A percentile compares a stretch with the other conserved stretches of the same genome.
phyloP scores from a whole-genome alignment of 1,140 invertebrate genomes.

The Drosophila arawakana region DNA sequence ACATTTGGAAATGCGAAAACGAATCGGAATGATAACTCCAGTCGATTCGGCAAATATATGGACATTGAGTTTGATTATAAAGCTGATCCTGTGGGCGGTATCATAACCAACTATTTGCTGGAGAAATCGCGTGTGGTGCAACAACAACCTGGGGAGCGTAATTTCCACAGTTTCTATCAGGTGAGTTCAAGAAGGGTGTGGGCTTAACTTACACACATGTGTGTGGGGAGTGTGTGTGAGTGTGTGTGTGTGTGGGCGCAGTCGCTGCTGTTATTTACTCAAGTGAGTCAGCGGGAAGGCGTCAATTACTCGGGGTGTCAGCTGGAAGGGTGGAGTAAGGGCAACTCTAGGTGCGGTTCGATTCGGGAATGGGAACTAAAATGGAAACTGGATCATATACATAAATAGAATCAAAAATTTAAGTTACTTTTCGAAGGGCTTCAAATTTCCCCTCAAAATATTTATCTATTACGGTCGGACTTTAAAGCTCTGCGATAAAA shows the following conservation, averaged over 20 bases:
- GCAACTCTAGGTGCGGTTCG: constrained; percentile 12
- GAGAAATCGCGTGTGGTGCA: constrained; percentile 98
- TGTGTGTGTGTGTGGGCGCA: constrained; percentile 23
- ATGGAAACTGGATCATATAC: constrained; percentile 5
- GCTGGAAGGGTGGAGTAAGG: constrained; percentile 8
- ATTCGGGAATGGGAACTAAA: constrained; percentile 1
- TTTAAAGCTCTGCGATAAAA: constrained; percentile 18
- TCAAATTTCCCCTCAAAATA: constrained; percentile 28
- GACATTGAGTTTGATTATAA: constrained; percentile 99
- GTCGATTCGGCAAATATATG: constrained; percentile 99
- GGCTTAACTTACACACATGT: constrained; percentile 1
- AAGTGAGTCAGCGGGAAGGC: constrained; percentile 67
- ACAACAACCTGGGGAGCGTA: constrained; percentile 96
- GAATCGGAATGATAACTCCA: constrained; percentile 98
- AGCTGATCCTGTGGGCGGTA: constrained; percentile 97
- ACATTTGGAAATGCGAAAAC: constrained; percentile 99
- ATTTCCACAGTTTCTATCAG: constrained; percentile 99
- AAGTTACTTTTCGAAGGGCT: constrained; percentile 1
- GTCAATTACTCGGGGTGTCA: constrained; percentile 20
- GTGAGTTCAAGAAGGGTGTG: constrained; percentile 84
- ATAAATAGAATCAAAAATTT: constrained; percentile 11
- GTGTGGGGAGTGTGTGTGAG: constrained; percentile 9
- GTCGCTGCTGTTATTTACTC: constrained; percentile 46
- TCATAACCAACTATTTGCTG: constrained; percentile 97
- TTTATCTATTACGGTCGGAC: constrained; percentile 2